These are phyloP conservation scores for Blomia tropicalis DNA, from an alignment of 2,888 invertebrate species.

Conservation along the genomic window DNA sequence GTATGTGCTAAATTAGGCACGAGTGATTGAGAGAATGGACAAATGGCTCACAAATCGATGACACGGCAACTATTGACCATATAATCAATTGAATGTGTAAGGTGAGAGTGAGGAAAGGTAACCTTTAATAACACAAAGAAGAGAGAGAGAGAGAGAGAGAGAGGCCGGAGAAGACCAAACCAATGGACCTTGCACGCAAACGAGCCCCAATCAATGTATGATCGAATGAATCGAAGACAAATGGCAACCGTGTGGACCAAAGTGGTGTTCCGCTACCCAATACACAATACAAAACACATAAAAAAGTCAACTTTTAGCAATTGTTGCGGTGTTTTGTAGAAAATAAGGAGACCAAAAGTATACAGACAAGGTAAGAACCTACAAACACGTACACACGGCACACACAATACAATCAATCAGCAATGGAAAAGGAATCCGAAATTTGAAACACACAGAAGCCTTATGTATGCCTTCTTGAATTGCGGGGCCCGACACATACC, in stretches of 20 bases:
- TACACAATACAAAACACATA: neutral
- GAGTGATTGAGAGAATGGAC: neutral
- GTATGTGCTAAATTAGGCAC: constrained; percentile 9
- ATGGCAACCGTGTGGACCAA: neutral
- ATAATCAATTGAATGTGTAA: neutral
- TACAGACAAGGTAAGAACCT: too few relatives aligned
- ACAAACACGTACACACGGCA: too few relatives aligned
- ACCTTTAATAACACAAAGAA: neutral
- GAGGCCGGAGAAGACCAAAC: too few relatives aligned
- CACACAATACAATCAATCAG: too few relatives aligned
- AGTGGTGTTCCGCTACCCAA: neutral
- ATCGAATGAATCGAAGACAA: constrained; percentile 4
- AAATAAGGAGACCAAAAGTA: too few relatives aligned
- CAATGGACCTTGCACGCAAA: too few relatives aligned
- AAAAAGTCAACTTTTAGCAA: neutral
- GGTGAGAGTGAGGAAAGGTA: neutral
- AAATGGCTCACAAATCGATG: constrained; percentile 13
- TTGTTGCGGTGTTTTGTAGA: constrained; percentile 5
- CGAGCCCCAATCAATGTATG: neutral
- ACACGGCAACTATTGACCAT: neutral
- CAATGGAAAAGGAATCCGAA: too few relatives aligned
- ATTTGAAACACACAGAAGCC: neutral
- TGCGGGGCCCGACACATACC: neutral
- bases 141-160: too few relatives aligned
- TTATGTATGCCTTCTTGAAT: neutral